Percentiles rank a stretch among this genome's conserved stretches.
Conservation (phyloP, 2,888 invertebrate genomes). For the Mamestra brassicae region DNA sequence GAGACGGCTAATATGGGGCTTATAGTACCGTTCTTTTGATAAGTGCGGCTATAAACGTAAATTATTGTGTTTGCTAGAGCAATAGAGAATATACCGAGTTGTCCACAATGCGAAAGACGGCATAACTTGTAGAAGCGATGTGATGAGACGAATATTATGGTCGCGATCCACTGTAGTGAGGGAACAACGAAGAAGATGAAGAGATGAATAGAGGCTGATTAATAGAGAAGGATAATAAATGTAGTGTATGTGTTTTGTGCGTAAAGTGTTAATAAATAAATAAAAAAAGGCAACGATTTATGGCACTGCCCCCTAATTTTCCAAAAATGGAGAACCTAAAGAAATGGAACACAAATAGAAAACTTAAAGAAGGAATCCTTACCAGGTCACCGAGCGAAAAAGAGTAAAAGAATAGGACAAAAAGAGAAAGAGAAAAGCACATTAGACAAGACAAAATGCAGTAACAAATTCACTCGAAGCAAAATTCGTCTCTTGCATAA, state of each 20-base stretch:
- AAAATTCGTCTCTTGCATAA: neutral
- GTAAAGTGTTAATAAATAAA: no score
- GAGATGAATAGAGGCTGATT: neutral
- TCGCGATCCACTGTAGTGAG: neutral
- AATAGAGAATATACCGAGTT: neutral
- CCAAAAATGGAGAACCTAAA: no score
- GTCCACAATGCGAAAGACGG: neutral
- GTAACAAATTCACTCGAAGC: neutral
- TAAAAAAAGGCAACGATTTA: no score
- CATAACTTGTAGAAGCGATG: neutral
- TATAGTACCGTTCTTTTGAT: conserved; percentile 66
- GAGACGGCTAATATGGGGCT: conserved; percentile 66
- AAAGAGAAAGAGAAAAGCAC: neutral
- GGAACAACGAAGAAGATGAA: neutral
- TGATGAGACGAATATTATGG: no score
- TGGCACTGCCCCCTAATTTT: no score
- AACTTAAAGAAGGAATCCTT: no score
- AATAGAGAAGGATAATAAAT: neutral
- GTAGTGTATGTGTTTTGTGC: no score
- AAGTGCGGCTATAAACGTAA: conserved; percentile 25
- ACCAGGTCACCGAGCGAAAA: neutral
- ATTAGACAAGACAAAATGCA: neutral
- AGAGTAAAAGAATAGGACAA: neutral
- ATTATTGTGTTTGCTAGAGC: conserved; percentile 38
- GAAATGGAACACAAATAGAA: no score